Percentiles rank a stretch among this genome's conserved stretches.
These are phyloP conservation scores for Cheilosia grossa DNA, from an alignment of 2,888 invertebrate species.

Conservation along the genomic window DNA sequence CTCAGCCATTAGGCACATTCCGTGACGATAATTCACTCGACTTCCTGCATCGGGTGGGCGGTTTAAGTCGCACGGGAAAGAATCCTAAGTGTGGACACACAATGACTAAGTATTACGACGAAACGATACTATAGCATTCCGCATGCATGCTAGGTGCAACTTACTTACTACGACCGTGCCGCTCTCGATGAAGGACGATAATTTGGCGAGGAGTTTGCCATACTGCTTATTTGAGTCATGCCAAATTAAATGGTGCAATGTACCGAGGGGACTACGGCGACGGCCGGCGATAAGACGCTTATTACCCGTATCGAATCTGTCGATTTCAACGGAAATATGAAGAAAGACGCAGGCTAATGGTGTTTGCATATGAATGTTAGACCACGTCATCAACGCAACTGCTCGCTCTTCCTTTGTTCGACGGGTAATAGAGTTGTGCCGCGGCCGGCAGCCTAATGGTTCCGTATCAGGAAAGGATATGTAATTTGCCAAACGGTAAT, in stretches of 20 bases:
- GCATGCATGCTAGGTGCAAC: slow-evolving; percentile 52
- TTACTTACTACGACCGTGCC: slow-evolving; percentile 9
- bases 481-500: slow-evolving; percentile 59
- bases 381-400: slow-evolving; percentile 3
- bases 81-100: slow-evolving; percentile 69
- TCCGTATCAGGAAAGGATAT: slow-evolving; percentile 55
- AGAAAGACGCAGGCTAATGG: slow-evolving; percentile 58
- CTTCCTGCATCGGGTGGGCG: slow-evolving; percentile 46
- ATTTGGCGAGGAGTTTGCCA: slow-evolving; percentile 56
- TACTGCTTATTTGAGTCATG: slow-evolving; percentile 62
- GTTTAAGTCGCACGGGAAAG: background rate
- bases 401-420: slow-evolving; percentile 33
- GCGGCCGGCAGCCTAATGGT: slow-evolving; percentile 34
- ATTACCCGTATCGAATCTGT: slow-evolving; percentile 69
- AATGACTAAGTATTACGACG: slow-evolving; percentile 50
- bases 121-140: slow-evolving; percentile 42
- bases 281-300: slow-evolving; percentile 34
- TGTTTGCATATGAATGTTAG: slow-evolving; percentile 65
- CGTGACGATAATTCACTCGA: slow-evolving; percentile 70
- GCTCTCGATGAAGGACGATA: slow-evolving; percentile 43
- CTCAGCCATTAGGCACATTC: slow-evolving; percentile 71
- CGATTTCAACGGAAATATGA: slow-evolving; percentile 64
- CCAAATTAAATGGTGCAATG: slow-evolving; percentile 73
- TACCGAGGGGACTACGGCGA: slow-evolving; percentile 45
- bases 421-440: slow-evolving; percentile 50